Evolutionary conservation across 1,140 invertebrate genomes (phyloP), one percentile per base, ranked within the genome.

Genomic region (Atta colombica): DNA sequence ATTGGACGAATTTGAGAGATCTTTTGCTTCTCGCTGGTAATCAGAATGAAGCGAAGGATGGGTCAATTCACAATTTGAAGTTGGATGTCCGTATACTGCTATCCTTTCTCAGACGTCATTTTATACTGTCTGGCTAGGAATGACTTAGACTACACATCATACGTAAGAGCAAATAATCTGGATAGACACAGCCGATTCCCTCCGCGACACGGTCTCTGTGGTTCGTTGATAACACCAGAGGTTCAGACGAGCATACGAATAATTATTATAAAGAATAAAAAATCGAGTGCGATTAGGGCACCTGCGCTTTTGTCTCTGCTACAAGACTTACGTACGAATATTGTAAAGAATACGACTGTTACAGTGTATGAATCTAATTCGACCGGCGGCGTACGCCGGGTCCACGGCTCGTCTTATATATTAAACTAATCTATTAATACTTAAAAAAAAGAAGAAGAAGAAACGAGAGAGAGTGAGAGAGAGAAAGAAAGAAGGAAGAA

Each of bases 311-410:
- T 94, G 91, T 93, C 92, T 92, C 92, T 92, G 91, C 92, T 93
- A 92, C 91, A 94, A 94, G 92, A 95, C 92, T 94, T 94, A 93
- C 86, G 91, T 94, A 94, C 88, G 92, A 94, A 93, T 94, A 93
- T 93, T 95, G 93, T 94, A 94, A 95, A 94, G 89, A 94, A 93
- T 94, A 94, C 93, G 93, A 95, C 91, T 94, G 91, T 93, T 94
- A 94, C 93, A 92, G 92, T 94, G 92, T 94, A 95, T 94, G 92
- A 90, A 93, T 89, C 72, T 90, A 93, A 94, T 94, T 94, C 80
- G 92, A 94, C 92, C 90, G 92, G 92, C 88, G 89, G 92, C 88
- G 90, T 85, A 91, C 90, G 89, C 78, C 91, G 90, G 93, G 85
- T 92, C 80, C 88, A 91, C 91, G 90, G 90, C 92, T 94, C 91